Evolutionary conservation across 2,113 vertebrate genomes (phyloP).

Genomic region (Dolichotis patagonum): DNA sequence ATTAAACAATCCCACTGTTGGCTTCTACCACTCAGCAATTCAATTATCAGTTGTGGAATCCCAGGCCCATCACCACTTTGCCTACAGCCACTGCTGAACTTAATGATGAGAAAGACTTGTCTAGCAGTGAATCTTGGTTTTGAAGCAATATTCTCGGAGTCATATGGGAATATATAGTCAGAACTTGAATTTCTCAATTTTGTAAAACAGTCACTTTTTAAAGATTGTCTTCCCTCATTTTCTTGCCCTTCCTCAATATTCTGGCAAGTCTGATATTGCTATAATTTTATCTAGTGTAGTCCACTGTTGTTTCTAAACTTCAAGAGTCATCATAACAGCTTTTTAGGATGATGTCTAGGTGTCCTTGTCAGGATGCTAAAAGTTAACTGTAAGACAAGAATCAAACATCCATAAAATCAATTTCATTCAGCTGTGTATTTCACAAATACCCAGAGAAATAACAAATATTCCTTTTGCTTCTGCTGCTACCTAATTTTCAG

Average conservation of each 20-base stretch:
- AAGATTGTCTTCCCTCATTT: not conserved
- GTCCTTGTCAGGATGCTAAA: not conserved
- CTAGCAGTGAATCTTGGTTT: not conserved
- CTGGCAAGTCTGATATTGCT: not conserved
- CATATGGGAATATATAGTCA: not conserved
- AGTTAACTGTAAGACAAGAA: not conserved
- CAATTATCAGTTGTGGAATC: not conserved
- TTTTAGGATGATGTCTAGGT: not conserved
- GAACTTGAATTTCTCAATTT: not conserved
- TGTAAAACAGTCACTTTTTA: too few relatives aligned
- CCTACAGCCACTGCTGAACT: not conserved
- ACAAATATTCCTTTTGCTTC: not conserved
- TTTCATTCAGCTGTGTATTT: not conserved
- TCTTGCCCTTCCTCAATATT: not conserved
- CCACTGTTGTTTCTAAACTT: not conserved
- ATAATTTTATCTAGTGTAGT: not conserved
- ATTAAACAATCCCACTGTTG: not conserved
- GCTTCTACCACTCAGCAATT: not conserved
- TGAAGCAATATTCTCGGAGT: not conserved
- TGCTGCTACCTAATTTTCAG: not conserved
- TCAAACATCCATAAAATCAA: not conserved
- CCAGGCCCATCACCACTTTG: not conserved
- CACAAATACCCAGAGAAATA: not conserved
- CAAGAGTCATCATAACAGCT: not conserved
- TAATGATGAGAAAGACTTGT: not conserved